Evolutionary conservation across 2,888 invertebrate species (phyloP).

Genomic region (Cryptosula pallasiana): DNA sequence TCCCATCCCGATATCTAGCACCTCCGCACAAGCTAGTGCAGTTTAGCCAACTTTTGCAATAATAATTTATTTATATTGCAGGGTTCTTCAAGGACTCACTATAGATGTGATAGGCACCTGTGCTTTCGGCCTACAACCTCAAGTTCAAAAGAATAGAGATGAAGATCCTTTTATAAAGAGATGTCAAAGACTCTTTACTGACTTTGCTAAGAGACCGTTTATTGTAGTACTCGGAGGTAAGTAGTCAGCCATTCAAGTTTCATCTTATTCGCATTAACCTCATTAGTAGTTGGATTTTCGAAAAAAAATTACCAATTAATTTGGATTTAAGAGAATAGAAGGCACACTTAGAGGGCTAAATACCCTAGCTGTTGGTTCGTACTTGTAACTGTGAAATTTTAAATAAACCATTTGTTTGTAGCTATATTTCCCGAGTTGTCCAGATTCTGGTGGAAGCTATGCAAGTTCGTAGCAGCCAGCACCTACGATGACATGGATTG

Average conservation of each 20-base stretch:
- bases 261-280: too few species aligned
- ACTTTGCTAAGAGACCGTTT: constrained; percentile 30
- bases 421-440: constrained; percentile 22
- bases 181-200: constrained; percentile 41
- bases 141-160: constrained; percentile 47
- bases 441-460: constrained; percentile 23
- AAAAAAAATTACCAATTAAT: too few species aligned
- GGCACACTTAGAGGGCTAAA: too few species aligned
- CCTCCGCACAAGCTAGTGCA: too few species aligned
- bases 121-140: constrained; percentile 54
- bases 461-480: constrained; percentile 16
- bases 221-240: constrained; percentile 25
- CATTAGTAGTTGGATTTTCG: too few species aligned
- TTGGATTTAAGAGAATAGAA: too few species aligned
- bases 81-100: constrained; percentile 55
- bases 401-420: constrained; percentile 14
- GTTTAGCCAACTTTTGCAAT: too few species aligned
- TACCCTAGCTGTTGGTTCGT: too few species aligned
- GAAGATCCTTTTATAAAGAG: constrained; percentile 49
- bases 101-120: constrained; percentile 57
- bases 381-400: too few species aligned
- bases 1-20: too few species aligned
- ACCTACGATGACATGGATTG: constrained; percentile 25
- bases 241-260: too few species aligned
- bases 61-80: too few species aligned